These are phyloP conservation scores for Phalacrocorax carbo DNA, from an alignment of 2,113 vertebrate genomes.

Conservation along the genomic window DNA sequence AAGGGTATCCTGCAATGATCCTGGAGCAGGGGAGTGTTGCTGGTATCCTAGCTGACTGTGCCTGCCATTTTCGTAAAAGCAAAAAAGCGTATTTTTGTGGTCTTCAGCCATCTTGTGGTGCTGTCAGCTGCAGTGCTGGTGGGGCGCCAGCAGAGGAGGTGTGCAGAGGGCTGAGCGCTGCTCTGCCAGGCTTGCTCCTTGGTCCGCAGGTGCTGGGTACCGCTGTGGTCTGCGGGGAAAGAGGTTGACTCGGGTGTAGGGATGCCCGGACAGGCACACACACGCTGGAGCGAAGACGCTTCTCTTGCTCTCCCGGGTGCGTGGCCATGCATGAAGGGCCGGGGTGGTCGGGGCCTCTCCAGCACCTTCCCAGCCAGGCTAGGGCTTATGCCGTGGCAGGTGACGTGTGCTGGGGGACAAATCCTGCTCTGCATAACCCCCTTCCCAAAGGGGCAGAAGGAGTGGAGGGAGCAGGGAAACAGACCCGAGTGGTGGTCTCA, in stretches of 20 bases:
- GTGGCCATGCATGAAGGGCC: rapidly evolving
- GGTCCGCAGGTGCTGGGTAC: rapidly evolving
- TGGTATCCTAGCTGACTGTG: neutral
- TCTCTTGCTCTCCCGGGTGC: neutral
- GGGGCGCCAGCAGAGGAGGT: neutral
- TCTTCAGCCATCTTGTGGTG: neutral
- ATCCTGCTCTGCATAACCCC: neutral
- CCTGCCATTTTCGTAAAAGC: neutral
- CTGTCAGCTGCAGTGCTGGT: neutral
- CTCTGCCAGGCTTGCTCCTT: neutral
- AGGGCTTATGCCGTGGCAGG: neutral
- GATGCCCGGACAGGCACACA: rapidly evolving
- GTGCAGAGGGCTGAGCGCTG: neutral
- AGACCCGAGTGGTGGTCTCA: neutral
- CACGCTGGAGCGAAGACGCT: neutral
- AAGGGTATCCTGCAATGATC: neutral
- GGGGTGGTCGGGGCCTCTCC: neutral
- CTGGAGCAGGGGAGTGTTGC: neutral
- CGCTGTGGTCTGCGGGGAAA: neutral
- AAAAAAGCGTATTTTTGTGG: neutral
- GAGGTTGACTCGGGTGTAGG: neutral
- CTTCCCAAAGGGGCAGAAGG: neutral
- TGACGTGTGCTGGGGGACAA: neutral
- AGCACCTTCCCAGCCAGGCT: neutral
- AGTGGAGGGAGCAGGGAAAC: neutral